Evolutionary conservation across 2,888 invertebrate species (phyloP).

Genomic region (Creontiades dilutus): DNA sequence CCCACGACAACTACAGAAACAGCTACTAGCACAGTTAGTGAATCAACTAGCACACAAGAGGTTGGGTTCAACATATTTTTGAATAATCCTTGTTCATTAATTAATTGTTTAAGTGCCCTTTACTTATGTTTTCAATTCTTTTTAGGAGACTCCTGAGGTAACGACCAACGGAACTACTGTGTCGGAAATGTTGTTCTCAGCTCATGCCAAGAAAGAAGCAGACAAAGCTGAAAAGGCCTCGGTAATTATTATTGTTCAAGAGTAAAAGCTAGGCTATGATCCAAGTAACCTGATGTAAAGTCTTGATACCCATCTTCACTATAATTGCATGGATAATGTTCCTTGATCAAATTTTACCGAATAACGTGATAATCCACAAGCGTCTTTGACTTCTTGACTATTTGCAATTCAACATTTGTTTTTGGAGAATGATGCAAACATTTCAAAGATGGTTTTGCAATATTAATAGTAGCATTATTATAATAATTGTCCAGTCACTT

Average conservation of each 20-base stretch:
- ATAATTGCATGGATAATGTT: too few species aligned
- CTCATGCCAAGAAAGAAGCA: conserved; percentile 81
- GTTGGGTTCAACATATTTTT: not conserved
- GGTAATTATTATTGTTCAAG: not conserved
- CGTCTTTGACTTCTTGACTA: too few species aligned
- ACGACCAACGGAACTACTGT: conserved; percentile 78
- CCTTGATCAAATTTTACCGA: too few species aligned
- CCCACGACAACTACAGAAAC: conserved; percentile 63
- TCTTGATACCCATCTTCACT: too few species aligned
- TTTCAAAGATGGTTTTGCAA: too few species aligned
- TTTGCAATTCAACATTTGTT: too few species aligned
- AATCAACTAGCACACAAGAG: conserved; percentile 16
- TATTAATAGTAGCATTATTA: too few species aligned
- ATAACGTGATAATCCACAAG: too few species aligned
- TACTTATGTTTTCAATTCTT: not conserved
- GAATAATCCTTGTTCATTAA: not conserved
- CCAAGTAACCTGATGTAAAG: too few species aligned
- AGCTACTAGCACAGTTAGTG: conserved; percentile 46
- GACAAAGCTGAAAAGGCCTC: conserved; percentile 49
- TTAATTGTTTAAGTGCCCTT: not conserved
- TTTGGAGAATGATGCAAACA: too few species aligned
- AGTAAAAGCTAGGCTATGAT: too few species aligned
- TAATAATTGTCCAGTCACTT: too few species aligned
- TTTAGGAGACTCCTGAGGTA: conserved; percentile 57
- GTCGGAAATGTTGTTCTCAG: conserved; percentile 86